phyloP scores from a whole-genome alignment of 1,140 invertebrate species.

The Dinoponera quadriceps region DNA sequence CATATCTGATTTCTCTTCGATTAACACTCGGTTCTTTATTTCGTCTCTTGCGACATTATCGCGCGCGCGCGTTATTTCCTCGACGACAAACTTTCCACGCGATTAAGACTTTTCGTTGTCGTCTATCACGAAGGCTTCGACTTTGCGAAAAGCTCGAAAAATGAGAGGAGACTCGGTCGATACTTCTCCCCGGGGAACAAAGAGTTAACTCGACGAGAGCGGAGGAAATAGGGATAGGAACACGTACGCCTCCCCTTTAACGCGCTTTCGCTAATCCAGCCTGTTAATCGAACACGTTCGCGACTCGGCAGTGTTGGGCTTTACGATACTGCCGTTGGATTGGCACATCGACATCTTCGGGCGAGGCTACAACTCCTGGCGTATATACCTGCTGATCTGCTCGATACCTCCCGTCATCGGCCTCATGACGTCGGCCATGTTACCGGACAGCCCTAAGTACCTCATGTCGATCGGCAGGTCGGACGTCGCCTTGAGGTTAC shows the following conservation, averaged over 20 bases:
- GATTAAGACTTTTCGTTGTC: not conserved
- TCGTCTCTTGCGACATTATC: too few species aligned
- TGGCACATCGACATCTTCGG: slow-evolving; percentile 77
- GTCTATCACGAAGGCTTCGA: not conserved
- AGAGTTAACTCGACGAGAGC: slow-evolving; percentile 3
- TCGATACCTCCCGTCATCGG: slow-evolving; percentile 80
- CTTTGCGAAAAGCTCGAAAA: not conserved
- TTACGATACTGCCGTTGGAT: slow-evolving; percentile 84
- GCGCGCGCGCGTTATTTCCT: too few species aligned
- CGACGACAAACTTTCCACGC: not conserved
- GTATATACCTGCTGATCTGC: slow-evolving; percentile 86
- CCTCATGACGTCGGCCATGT: slow-evolving; percentile 75
- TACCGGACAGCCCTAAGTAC: slow-evolving; percentile 86
- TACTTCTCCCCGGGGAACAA: not conserved
- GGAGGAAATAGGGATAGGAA: not conserved
- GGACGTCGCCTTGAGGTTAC: slow-evolving; percentile 80
- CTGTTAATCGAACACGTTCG: slow-evolving; percentile 42
- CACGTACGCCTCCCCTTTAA: not conserved
- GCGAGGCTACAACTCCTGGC: slow-evolving; percentile 85
- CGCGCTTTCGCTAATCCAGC: not conserved
- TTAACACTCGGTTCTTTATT: too few species aligned
- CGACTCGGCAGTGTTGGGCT: slow-evolving; percentile 84
- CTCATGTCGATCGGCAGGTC: slow-evolving; percentile 83
- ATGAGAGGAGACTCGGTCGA: not conserved
- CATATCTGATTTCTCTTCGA: too few species aligned